Evolutionary conservation across 1,140 invertebrate species (phyloP), one percentile per base, ranked within the genome.

Genomic region (Andrena cerasifolii): DNA sequence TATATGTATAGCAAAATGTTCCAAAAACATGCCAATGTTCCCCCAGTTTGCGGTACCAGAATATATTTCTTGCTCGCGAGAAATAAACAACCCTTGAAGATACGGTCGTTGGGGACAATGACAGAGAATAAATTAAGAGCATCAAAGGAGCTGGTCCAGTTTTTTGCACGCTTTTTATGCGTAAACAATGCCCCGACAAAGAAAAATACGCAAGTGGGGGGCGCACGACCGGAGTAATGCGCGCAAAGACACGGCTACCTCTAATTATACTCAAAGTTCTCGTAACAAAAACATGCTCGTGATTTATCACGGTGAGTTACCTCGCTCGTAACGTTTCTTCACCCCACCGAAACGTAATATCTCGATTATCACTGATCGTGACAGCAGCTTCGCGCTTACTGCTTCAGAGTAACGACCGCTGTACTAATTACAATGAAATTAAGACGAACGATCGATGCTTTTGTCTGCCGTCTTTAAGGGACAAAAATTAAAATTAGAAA

Each of bases 121-220:
- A 18, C 26, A 24, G 3, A 18, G 45, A 73, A 73, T 40, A 18
- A 71, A 59, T 71, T 31, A 33, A 12, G n/a, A 59, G 40, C 58
- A 63, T 73, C 56, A 63, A 73, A 73, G 43, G 61, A 49, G 2
- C 14, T 12, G 8, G 8, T 16, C 5, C 31, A 5, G 21, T n/a
- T 71, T 58, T 71, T 71, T 33, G 43, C 62, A 12, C 43, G 12
- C 12, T n/a, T 10, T 26, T 4, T 16, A 45, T 24, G 59, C 28
- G 43, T 47, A 49, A 53, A 63, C 47, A 51, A 63, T 40, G n/a
- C 6, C 16, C 10, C 24, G 33, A 33, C 16, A 3, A 72, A 49
- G 18, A 47, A 62, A 40, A 54, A 43, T 43, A 54, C n/a, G 45
- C 28, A n/a, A n/a, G n/a, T 12, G 24, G 24, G 31, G 16, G 21